Conservation (phyloP, 2,888 invertebrate genomes). For the Ptychoptera contaminata region DNA sequence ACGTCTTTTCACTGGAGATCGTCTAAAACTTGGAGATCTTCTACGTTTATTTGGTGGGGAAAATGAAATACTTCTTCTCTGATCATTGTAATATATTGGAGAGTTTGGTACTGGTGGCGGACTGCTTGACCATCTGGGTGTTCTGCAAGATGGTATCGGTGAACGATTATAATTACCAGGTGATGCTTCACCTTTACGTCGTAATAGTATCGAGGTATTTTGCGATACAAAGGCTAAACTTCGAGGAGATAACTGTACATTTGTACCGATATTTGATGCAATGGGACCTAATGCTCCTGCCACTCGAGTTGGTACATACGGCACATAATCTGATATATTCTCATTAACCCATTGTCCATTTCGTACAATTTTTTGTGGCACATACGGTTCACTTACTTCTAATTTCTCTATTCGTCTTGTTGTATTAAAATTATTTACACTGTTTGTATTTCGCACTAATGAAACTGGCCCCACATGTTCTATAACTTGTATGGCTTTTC, state of each 20-base stretch:
- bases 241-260: conserved; percentile 13
- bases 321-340: conserved; percentile 4
- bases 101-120: conserved; percentile 1
- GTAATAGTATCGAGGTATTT: conserved; percentile 13
- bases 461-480: not conserved
- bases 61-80: not conserved
- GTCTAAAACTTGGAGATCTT: not conserved
- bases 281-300: not conserved
- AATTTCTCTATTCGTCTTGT: conserved; percentile 6
- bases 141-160: conserved; percentile 7
- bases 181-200: conserved; percentile 10
- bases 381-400: conserved; percentile 11
- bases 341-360: conserved; percentile 2
- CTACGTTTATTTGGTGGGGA: not conserved
- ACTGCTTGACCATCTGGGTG: conserved; percentile 4
- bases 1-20: conserved; percentile 1
- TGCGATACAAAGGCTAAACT: conserved; percentile 14
- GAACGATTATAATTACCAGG: conserved; percentile 6
- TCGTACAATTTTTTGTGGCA: conserved; percentile 9
- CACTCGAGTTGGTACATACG: conserved; percentile 7
- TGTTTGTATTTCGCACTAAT: not conserved
- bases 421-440: not conserved
- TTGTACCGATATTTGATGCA: not conserved
- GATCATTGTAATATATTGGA: not conserved
- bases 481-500: conserved; percentile 2